Evolutionary conservation across 2,888 invertebrate genomes (phyloP), one percentile per base, ranked within the genome.

Genomic region (Dysmachus trigonus): DNA sequence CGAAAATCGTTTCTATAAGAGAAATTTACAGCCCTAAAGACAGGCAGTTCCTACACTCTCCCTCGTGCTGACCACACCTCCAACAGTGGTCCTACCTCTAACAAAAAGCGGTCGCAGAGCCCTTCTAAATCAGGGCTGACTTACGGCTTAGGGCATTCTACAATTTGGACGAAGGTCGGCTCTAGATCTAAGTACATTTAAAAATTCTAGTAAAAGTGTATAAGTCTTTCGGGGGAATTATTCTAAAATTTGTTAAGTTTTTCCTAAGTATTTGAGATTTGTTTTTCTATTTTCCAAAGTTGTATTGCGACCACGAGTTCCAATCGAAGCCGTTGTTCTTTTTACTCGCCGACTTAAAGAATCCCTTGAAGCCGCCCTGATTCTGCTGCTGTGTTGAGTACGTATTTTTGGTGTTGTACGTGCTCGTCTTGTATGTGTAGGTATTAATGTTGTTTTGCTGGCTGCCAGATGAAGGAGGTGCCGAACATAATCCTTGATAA

Each of bases 401-500:
- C 87, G 88, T 87, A 89, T 88, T 88, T 89, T 89, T 89, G 84
- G 88, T 88, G 88, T 88, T 89, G 88, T 87, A 88, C 86, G 84
- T 86, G 86, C 89, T 89, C 89, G 88, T 89, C 89, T 90, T 90
- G 88, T 90, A 91, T 88, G 91, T 91, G 90, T 91, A 91, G 90
- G 91, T 91, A 90, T 47, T 84, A 79, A 91, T 90, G 85, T 90
- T 89, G 89, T 91, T 91, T 86, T 89, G 87, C 87, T 91, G 92
- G 94, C 95, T 96, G 95, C 90, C 90, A 31, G 89, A 82, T 4
- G 87, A 51, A n/a, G 91, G 90, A n/a, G 91, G 90, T 31, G 90
- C 90, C 72, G 90, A 94, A 92, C 97, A 97, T 84, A 97, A 94
- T 87, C 97, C 97, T 87, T 94, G 94, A 91, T 96, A 96, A 92